A percentile compares a stretch with the other conserved stretches of the same genome.
Evolutionary conservation across 2,797 vertebrate species (phyloP).

Genomic region (Pseudopleuronectes americanus): DNA sequence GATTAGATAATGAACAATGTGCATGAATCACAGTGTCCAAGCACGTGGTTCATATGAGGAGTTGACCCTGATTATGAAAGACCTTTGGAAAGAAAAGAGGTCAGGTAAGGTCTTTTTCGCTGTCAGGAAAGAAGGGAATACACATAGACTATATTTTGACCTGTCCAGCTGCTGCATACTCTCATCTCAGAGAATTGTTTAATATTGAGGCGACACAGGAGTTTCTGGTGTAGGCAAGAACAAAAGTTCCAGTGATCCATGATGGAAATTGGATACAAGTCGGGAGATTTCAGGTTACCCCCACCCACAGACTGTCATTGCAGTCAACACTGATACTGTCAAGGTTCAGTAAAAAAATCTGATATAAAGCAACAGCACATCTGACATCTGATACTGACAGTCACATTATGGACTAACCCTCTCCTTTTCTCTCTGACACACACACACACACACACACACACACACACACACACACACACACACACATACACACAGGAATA

Average conservation of each 20-base stretch:
- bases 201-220: not conserved
- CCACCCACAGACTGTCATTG: conserved; percentile 45
- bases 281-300: conserved; percentile 32
- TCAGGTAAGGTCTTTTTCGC: too few relatives aligned
- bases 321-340: conserved; percentile 26
- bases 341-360: conserved; percentile 16
- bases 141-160: not conserved
- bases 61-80: conserved; percentile 11
- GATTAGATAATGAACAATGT: conserved; percentile 10
- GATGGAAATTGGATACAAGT: conserved; percentile 48
- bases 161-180: not conserved
- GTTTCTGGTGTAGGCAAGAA: not conserved
- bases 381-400: conserved; percentile 19
- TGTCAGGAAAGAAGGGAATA: too few relatives aligned
- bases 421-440: not conserved
- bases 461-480: conserved; percentile 1
- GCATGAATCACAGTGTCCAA: conserved; percentile 2
- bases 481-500: not conserved
- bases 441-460: conserved; percentile 11
- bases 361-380: conserved; percentile 19
- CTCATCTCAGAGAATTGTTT: not conserved
- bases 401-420: not conserved
- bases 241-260: conserved; percentile 1
- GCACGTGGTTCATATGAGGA: not conserved
- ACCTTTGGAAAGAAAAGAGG: not conserved